Conservation (phyloP, 2,888 invertebrate genomes). For the Athrips mouffetella region DNA sequence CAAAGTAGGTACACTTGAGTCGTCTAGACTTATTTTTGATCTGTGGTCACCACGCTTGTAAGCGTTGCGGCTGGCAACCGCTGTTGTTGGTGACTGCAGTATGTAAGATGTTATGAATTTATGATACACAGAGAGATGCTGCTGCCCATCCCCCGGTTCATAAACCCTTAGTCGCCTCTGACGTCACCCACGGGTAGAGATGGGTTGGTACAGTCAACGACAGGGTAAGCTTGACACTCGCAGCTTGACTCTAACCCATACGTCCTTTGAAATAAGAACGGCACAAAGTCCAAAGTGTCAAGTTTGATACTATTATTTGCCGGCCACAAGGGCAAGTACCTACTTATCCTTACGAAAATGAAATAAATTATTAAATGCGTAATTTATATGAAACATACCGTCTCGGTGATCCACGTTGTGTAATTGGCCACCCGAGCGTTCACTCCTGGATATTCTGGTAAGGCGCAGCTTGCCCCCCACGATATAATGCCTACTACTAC, state of each 20-base stretch:
- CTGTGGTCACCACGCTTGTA: too few species aligned
- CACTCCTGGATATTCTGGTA: constrained; percentile 61
- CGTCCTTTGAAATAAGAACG: too few species aligned
- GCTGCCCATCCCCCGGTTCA: too few species aligned
- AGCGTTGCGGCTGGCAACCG: too few species aligned
- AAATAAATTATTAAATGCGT: not conserved
- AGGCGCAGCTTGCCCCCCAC: constrained; percentile 64
- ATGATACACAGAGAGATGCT: too few species aligned
- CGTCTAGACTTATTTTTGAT: too few species aligned
- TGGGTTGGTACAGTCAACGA: too few species aligned
- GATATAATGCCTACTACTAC: constrained; percentile 63
- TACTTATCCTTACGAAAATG: not conserved
- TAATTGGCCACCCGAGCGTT: constrained; percentile 50
- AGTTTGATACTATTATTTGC: not conserved
- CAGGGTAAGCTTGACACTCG: not conserved
- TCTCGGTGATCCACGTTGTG: constrained; percentile 38
- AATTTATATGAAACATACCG: constrained; percentile 20
- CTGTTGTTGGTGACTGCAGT: too few species aligned
- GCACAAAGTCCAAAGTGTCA: not conserved
- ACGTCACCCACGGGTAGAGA: too few species aligned
- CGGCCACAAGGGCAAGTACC: not conserved
- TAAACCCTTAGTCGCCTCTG: too few species aligned
- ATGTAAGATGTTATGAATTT: too few species aligned
- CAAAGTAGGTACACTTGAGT: too few species aligned
- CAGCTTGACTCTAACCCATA: not conserved